phyloP scores from a whole-genome alignment of 2,113 vertebrate species.

The Stigmatopora argus region DNA sequence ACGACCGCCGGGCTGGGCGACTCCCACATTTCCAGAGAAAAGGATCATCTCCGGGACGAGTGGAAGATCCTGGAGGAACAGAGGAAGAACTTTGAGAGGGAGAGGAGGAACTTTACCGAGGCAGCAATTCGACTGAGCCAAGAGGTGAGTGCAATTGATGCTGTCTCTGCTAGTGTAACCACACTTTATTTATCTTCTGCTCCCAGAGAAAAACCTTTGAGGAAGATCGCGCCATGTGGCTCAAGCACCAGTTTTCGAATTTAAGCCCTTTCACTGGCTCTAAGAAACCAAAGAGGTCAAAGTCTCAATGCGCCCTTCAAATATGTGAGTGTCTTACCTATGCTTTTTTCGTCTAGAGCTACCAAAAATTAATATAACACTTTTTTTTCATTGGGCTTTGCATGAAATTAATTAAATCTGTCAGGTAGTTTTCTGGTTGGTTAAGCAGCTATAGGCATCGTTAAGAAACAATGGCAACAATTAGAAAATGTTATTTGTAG shows the following conservation, averaged over 20 bases:
- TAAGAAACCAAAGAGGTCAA: slow-evolving; percentile 73
- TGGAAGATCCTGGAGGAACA: slow-evolving; percentile 86
- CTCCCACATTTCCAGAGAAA: slow-evolving; percentile 86
- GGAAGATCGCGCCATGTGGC: slow-evolving; percentile 86
- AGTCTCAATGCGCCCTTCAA: slow-evolving; percentile 79
- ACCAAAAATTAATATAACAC: no score
- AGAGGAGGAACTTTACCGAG: slow-evolving; percentile 90
- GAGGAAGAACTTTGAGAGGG: slow-evolving; percentile 87
- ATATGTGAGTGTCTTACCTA: slow-evolving; percentile 71
- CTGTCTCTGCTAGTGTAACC: background rate
- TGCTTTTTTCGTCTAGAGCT: background rate
- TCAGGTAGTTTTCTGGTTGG: no score
- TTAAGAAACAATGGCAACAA: no score
- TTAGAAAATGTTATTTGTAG: no score
- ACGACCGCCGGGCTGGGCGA: slow-evolving; percentile 77
- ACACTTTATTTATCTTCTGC: background rate
- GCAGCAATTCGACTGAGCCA: slow-evolving; percentile 91
- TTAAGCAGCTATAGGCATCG: no score
- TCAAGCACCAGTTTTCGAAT: slow-evolving; percentile 94
- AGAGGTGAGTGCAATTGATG: slow-evolving; percentile 74
- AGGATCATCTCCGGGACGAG: slow-evolving; percentile 84
- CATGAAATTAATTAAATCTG: no score
- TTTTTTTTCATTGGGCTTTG: no score
- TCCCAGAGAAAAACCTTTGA: slow-evolving; percentile 88
- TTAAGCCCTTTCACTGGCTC: slow-evolving; percentile 80